Base-by-base conservation (phyloP, 2,113 vertebrate species). In the Jaculus jaculus region DNA sequence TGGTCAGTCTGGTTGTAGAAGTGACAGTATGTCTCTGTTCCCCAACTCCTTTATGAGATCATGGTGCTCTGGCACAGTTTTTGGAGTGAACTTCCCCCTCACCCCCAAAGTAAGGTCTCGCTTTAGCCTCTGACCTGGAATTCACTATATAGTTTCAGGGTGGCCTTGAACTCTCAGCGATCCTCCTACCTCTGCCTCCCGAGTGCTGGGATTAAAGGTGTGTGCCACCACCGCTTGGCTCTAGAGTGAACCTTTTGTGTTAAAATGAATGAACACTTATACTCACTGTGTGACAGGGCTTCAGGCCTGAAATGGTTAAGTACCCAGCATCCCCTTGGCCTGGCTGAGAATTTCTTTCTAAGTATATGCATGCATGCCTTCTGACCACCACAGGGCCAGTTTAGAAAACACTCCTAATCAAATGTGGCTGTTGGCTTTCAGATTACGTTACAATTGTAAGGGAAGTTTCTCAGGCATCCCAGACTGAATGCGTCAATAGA, bases 41-140 rank as follows among this genome's bases (percentile, higher is more conserved):
- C 5, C 63, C 7, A 72, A 7, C 1, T 78, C 32, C 69, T 80
- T 74, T 51, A 30, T 16, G n/a, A 93, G 58, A 32, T 21, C 0
- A 0, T 58, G 54, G 69, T 81, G 71, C 21, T 28, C 58, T 18
- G 66, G 51, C 20, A 11, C 32, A 0, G 0, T 42, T 13, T 0
- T 28, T 32, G 23, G 58, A 69, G 54, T 39, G 63, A 66, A 12
- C 15, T n/a, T n/a, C n/a, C n/a, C n/a, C n/a, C n/a, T n/a, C n/a
- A n/a, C n/a, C n/a, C n/a, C n/a, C n/a, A 8, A 47, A 8, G 42
- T 8, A 47, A 47, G 42, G 42, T 47, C 5, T 47, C 8, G 42
- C 42, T 47, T 8, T 8, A 47, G 42, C 42, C 42, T 8, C 42
- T 47, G 42, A 47, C 42, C 42, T 47, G 42, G 42, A 47, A 47